A percentile compares a stretch with the other conserved stretches of the same genome.
These are phyloP conservation scores for Pinctada fucata DNA, from an alignment of 2,888 invertebrate genomes.

Conservation along the genomic window DNA sequence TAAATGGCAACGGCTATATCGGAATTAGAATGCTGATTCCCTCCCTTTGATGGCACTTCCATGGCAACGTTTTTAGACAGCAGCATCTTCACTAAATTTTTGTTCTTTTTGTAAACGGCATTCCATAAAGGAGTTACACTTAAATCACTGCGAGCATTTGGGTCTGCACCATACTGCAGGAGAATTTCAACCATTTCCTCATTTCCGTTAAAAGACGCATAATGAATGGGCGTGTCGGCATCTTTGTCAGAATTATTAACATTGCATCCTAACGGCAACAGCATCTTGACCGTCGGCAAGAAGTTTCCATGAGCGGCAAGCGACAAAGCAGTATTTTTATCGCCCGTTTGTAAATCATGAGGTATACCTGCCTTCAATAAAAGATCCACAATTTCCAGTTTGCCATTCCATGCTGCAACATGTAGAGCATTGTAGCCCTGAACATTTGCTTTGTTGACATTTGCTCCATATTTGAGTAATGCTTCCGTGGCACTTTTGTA, in stretches of 20 bases:
- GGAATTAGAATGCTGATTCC: slow-evolving; percentile 63
- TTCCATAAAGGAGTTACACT: slow-evolving; percentile 69
- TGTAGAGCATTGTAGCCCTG: slow-evolving; percentile 67
- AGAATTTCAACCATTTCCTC: slow-evolving; percentile 54
- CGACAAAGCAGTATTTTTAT: slow-evolving; percentile 67
- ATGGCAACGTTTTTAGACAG: slow-evolving; percentile 61
- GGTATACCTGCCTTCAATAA: slow-evolving; percentile 57
- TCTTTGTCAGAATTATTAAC: slow-evolving; percentile 71
- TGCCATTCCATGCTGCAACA: slow-evolving; percentile 70
- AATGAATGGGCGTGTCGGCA: slow-evolving; percentile 67
- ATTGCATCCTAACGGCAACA: slow-evolving; percentile 62
- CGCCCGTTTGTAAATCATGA: slow-evolving; percentile 59
- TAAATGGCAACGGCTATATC: slow-evolving; percentile 56
- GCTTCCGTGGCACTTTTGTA: slow-evolving; percentile 49
- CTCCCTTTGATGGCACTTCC: slow-evolving; percentile 57
- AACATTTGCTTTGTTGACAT: slow-evolving; percentile 51
- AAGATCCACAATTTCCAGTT: slow-evolving; percentile 49
- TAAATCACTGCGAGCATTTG: slow-evolving; percentile 57
- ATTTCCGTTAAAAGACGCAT: slow-evolving; percentile 68
- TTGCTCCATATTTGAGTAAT: slow-evolving; percentile 56
- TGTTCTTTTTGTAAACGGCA: slow-evolving; percentile 59
- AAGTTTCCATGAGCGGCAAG: slow-evolving; percentile 68
- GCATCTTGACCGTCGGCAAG: slow-evolving; percentile 51
- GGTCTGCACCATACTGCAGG: slow-evolving; percentile 65
- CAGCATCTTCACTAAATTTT: slow-evolving; percentile 57